These are phyloP conservation scores for Actinia equina DNA, from an alignment of 64 coral and sea anemone species.

Conservation along the genomic window DNA sequence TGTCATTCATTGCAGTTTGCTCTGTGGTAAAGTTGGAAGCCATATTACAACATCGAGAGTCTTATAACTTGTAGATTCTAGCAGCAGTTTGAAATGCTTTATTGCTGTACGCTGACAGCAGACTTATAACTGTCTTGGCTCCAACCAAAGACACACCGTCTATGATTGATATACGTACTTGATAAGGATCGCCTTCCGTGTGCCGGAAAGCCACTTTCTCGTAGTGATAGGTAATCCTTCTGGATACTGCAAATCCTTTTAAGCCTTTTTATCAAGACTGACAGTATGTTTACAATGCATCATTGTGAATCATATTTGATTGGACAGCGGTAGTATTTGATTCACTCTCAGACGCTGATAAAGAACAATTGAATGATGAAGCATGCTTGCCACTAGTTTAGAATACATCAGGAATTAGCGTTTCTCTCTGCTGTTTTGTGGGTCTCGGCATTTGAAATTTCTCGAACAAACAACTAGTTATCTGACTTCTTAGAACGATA, in stretches of 20 bases:
- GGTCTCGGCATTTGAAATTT: no score
- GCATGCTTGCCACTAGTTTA: background rate
- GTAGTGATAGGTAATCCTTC: background rate
- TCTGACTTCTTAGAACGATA: no score
- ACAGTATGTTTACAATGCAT: background rate
- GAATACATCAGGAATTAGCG: background rate
- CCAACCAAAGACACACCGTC: background rate
- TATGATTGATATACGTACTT: background rate
- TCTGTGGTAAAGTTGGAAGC: background rate
- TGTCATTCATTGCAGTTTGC: background rate
- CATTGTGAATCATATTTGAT: background rate
- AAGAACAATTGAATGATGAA: background rate
- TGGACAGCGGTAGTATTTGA: background rate
- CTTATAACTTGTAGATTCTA: no score
- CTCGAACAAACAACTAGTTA: no score
- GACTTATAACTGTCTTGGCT: background rate
- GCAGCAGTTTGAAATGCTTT: background rate
- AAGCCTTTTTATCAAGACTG: background rate
- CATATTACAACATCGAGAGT: background rate
- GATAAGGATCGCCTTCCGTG: background rate
- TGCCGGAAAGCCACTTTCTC: background rate
- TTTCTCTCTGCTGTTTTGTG: background rate
- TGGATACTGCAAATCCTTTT: background rate
- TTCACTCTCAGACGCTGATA: background rate
- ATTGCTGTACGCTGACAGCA: background rate